Evolutionary conservation across 2,113 vertebrate species (phyloP), one percentile per base, ranked within the genome.

Genomic region (Anarhynchus alexandrinus): DNA sequence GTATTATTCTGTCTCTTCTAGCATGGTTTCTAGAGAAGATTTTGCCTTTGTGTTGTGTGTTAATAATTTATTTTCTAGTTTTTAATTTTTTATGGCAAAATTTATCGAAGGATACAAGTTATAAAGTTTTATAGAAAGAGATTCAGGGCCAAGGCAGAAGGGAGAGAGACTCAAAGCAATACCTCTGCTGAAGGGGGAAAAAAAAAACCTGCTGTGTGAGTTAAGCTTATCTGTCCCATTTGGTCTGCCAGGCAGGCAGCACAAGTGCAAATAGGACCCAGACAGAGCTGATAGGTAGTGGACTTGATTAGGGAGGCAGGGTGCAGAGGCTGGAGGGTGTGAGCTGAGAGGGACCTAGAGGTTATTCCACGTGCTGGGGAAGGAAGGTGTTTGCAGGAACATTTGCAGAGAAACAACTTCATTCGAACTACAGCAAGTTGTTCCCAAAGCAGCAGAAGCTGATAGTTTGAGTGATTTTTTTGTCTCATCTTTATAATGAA

Each of bases 241-340:
- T 42, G 76, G 18, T 69, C 27, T 30, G 79, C n/a, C 62, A 54
- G 59, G 22, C 54, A 26, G 86, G 80, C 65, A 36, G 55, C 30
- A 5, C 10, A 0, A 11, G 61, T 26, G 54, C 65, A 36, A 4
- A 32, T 3, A 59, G 51, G 13, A 13, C 49, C 51, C 1, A 1
- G 47, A 10, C 49, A 15, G 78, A 26, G 4, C 52, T 34, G 57
- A 7, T 10, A 15, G 52, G 3, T 36, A 29, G 5, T 2, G n/a
- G 47, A 8, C 12, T 34, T 34, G 19, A 21, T 0, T 43, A 74
- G 62, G 38, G 30, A 72, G 69, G 27, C 40, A 65, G 45, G 20
- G 45, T 25, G 80, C 70, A 54, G 65, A 27, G 80, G 17, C 21
- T 18, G 15, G 19, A 57, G 40, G 59, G 22, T 32, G 40, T 27